Conservation (phyloP, 2,113 vertebrate genomes). For the Cheilinus undulatus region DNA sequence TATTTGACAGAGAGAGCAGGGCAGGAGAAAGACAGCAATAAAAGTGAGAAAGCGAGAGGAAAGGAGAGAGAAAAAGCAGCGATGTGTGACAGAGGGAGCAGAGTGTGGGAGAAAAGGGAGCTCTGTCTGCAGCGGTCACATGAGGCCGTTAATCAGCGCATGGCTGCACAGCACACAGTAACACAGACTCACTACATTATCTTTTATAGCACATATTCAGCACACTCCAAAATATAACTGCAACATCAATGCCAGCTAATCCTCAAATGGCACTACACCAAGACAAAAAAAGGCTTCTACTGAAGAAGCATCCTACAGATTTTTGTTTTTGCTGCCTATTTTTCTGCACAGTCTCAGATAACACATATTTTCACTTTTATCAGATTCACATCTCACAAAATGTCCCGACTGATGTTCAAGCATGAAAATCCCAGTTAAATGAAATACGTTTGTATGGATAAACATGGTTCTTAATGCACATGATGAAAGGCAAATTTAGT, state of each 20-base stretch:
- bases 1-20: not conserved
- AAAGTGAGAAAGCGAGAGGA: slow-evolving; percentile 1
- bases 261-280: not conserved
- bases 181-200: slow-evolving; percentile 4
- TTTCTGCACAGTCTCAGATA: not conserved
- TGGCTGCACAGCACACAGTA: slow-evolving; percentile 11
- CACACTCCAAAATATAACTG: slow-evolving; percentile 2
- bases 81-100: slow-evolving; percentile 28
- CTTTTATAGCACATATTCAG: slow-evolving; percentile 18
- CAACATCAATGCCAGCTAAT: slow-evolving; percentile 17
- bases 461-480: no score
- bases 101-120: slow-evolving; percentile 25
- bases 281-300: not conserved
- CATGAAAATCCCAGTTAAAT: no score
- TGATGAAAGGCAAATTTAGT: no score
- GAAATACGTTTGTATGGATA: no score
- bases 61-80: slow-evolving; percentile 1
- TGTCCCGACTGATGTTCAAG: not conserved
- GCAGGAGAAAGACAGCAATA: not conserved
- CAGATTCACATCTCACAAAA: not conserved
- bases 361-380: not conserved
- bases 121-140: slow-evolving; percentile 34
- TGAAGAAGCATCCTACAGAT: not conserved
- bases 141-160: slow-evolving; percentile 32
- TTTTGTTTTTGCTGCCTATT: not conserved